A percentile compares a stretch with the other conserved stretches of the same genome.
Evolutionary conservation across 2,797 vertebrate genomes (phyloP).

Genomic region (Epinephelus awoara): DNA sequence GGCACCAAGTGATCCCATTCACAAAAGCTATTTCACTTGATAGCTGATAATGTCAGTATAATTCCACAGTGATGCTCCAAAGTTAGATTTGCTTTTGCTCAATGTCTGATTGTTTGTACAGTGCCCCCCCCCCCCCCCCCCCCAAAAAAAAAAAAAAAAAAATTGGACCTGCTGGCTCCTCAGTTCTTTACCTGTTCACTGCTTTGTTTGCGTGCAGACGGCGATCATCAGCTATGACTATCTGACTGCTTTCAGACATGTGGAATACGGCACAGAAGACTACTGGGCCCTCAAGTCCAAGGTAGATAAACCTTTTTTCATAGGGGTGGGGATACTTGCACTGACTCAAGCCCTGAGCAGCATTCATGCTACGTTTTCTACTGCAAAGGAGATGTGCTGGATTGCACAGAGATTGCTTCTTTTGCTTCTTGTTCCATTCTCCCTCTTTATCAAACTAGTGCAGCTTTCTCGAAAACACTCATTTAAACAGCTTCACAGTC

Average conservation of each 20-base stretch:
- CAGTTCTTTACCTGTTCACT: not conserved
- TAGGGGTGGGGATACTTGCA: not conserved
- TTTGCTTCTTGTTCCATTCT: not conserved
- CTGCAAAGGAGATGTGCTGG: too few species aligned
- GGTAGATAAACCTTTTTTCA: constrained; percentile 79
- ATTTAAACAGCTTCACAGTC: too few species aligned
- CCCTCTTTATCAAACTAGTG: not conserved
- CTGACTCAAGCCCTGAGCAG: not conserved
- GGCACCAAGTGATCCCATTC: not conserved
- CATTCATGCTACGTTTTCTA: too few species aligned
- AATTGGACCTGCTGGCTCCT: not conserved
- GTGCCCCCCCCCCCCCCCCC: too few species aligned
- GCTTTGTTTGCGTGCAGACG: constrained; percentile 84
- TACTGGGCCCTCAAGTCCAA: constrained; percentile 91
- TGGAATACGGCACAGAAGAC: constrained; percentile 89
- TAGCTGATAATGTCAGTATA: not conserved
- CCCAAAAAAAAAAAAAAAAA: not conserved
- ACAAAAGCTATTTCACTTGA: not conserved
- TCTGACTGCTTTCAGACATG: constrained; percentile 89
- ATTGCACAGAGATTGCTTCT: not conserved
- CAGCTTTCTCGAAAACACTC: not conserved
- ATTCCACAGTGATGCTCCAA: not conserved
- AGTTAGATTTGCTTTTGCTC: not conserved
- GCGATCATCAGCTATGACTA: constrained; percentile 94
- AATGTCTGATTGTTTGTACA: too few species aligned